A percentile compares a stretch with the other conserved stretches of the same genome.
Conservation (phyloP, 2,113 vertebrate genomes). For the Macquaria ambigua region DNA sequence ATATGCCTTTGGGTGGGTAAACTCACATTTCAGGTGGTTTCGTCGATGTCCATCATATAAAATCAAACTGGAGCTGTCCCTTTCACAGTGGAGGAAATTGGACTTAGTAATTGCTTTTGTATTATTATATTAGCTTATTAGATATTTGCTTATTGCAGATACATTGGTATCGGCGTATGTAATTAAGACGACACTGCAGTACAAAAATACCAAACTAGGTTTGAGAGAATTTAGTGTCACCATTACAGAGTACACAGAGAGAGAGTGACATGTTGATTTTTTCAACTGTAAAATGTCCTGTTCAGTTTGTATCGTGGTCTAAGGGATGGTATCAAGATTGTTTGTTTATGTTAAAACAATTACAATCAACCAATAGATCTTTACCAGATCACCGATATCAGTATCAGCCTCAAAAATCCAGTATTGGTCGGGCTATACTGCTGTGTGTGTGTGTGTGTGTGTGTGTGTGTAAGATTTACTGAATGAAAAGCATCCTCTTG, state of each 20-base stretch:
- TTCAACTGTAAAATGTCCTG: neutral
- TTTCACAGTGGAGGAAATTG: neutral
- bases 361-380: neutral
- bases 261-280: neutral
- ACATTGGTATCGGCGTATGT: neutral
- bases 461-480: slow-evolving; percentile 16
- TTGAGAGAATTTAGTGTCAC: too few species aligned
- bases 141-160: neutral
- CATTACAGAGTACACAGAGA: neutral
- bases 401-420: neutral
- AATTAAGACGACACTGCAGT: neutral
- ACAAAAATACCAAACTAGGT: neutral
- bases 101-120: neutral
- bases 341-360: neutral
- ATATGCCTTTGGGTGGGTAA: neutral
- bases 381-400: neutral
- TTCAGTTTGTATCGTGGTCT: neutral
- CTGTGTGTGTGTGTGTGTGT: neutral
- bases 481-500: slow-evolving; percentile 38
- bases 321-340: neutral
- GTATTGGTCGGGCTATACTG: neutral
- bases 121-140: neutral
- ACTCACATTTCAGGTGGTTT: neutral
- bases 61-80: neutral
- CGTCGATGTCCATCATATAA: neutral